phyloP scores from a whole-genome alignment of 2,797 vertebrate genomes.

The Lacerta viridis region DNA sequence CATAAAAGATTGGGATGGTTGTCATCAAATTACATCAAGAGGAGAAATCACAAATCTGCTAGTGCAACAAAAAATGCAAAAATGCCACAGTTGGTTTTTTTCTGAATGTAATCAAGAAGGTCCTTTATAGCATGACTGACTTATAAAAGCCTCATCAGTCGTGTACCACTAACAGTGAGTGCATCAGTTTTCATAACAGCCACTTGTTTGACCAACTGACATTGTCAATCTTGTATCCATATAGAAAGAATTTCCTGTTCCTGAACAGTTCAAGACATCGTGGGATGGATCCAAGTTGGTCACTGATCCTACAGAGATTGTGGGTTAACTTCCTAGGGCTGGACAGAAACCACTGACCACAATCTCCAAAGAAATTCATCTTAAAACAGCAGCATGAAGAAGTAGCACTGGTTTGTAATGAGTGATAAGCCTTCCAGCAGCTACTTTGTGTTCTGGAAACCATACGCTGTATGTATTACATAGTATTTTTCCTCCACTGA shows the following conservation, averaged over 20 bases:
- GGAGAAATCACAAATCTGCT: slow-evolving; percentile 52
- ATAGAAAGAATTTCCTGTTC: slow-evolving; percentile 97
- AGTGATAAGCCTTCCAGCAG: slow-evolving; percentile 62
- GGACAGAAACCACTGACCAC: slow-evolving; percentile 7
- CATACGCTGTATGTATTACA: slow-evolving; percentile 10
- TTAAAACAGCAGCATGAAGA: slow-evolving; percentile 60
- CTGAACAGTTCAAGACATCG: slow-evolving; percentile 97
- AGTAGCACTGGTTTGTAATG: slow-evolving; percentile 60
- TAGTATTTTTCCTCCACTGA: not conserved
- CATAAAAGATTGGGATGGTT: not conserved
- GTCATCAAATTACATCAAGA: slow-evolving; percentile 29
- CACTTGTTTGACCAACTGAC: slow-evolving; percentile 59
- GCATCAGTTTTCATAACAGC: slow-evolving; percentile 62
- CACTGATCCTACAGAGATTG: slow-evolving; percentile 96
- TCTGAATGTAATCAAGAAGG: slow-evolving; percentile 50
- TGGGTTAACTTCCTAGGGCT: slow-evolving; percentile 82
- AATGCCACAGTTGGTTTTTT: slow-evolving; percentile 44
- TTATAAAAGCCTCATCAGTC: slow-evolving; percentile 60
- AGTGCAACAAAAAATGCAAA: slow-evolving; percentile 47
- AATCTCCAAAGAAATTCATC: slow-evolving; percentile 41
- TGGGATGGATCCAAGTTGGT: slow-evolving; percentile 95
- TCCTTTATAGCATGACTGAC: slow-evolving; percentile 57
- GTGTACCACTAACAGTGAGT: slow-evolving; percentile 55
- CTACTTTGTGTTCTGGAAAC: slow-evolving; percentile 67
- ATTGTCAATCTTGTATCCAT: slow-evolving; percentile 71